Evolutionary conservation across 1,140 invertebrate species (phyloP), one percentile per base, ranked within the genome.

Genomic region (Heliothis subflexa): DNA sequence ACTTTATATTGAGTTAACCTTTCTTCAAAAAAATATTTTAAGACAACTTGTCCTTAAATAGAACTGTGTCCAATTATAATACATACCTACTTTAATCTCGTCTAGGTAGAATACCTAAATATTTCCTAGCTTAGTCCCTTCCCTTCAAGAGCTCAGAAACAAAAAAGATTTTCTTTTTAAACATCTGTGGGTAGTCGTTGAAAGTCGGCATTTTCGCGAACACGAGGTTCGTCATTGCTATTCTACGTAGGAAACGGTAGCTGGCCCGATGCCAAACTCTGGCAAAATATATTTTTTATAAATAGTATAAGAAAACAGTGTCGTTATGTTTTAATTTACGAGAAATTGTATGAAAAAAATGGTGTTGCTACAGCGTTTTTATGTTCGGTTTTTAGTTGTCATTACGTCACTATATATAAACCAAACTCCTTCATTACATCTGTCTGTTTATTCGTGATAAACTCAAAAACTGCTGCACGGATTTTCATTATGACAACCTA

Each of bases 221-320:
- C 28, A 28, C 59, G 16, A 66, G 16, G 18, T 64, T 66, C 33
- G 40, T 16, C 16, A 18, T 66, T 66, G 40, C 40, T 64, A 47
- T 64, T 64, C 61, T 40, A 66, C 16, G 40, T 66, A 40, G 40
- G 12, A 47, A 13, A 18, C 62, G 47, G 62, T 47, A 18, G 9
- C 62, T 66, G 62, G 62, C n/a, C 1, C 9, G 12, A 16, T 66
- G 62, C 62, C 62, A 66, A 66, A 59, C 62, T n/a, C n/a, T 18
- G 40, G 16, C 18, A 18, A 47, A 47, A 66, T 21, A 47, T 47
- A 21, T 66, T 66, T 47, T 66, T 66, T 40, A 66, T 66, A 66
- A 66, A 47, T 66, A 47, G 62, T 66, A 3, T 18, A 12, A 40
- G 3, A 47, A 47, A 47, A 49, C 40, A 66, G 40, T 11, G 18